Evolutionary conservation across 2,113 vertebrate species (phyloP).

Genomic region (Suricata suricatta): DNA sequence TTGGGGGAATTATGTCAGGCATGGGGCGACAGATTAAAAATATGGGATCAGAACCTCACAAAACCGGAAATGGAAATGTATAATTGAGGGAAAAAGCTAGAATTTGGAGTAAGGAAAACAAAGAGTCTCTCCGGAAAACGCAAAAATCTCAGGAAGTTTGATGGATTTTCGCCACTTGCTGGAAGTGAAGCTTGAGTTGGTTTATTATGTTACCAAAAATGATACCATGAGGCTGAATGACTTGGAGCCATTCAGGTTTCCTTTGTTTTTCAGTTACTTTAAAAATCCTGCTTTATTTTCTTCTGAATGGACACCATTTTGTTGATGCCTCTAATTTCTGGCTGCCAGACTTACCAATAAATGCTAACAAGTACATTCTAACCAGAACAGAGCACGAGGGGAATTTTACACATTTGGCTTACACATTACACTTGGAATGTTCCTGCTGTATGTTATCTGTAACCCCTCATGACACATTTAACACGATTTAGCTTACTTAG

Average conservation of each 20-base stretch:
- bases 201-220: background rate
- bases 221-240: background rate
- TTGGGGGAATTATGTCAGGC: background rate
- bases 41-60: background rate
- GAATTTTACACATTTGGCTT: background rate
- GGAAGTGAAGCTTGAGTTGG: background rate
- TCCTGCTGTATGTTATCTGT: background rate
- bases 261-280: background rate
- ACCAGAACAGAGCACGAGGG: background rate
- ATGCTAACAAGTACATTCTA: background rate
- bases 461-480: background rate
- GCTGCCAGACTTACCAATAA: background rate
- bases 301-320: background rate
- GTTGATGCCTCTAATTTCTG: background rate
- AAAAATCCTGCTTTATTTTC: background rate
- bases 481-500: background rate
- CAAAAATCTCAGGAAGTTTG: background rate
- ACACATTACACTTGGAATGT: background rate
- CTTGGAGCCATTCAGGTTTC: background rate
- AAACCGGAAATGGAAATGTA: background rate
- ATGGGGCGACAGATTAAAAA: background rate
- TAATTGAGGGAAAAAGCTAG: background rate
- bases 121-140: background rate
- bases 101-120: background rate
- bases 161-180: background rate